A percentile compares a stretch with the other conserved stretches of the same genome.
phyloP scores from a whole-genome alignment of 2,888 invertebrate genomes.

The Rhagonycha fulva region DNA sequence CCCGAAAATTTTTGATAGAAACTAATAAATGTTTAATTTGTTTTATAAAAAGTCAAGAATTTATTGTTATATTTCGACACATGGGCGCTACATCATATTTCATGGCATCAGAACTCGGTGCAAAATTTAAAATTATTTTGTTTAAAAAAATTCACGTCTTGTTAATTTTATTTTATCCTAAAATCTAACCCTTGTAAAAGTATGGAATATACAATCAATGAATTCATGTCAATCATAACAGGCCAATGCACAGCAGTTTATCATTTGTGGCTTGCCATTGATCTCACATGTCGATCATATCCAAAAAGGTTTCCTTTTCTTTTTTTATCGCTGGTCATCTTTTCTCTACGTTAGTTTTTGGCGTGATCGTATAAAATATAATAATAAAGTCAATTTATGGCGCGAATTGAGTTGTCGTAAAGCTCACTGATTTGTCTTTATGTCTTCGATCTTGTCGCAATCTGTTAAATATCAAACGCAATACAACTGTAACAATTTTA shows the following conservation, averaged over 20 bases:
- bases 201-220: constrained; percentile 6
- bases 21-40: neutral
- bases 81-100: too few relatives aligned
- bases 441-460: constrained; percentile 10
- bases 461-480: constrained; percentile 8
- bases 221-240: constrained; percentile 9
- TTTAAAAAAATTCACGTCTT: neutral
- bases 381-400: constrained; percentile 27
- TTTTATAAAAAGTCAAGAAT: neutral
- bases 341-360: constrained; percentile 6
- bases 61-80: neutral
- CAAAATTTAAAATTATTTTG: neutral
- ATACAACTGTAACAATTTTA: neutral
- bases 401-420: constrained; percentile 19
- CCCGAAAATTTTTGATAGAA: neutral
- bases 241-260: constrained; percentile 21
- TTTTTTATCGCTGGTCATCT: constrained; percentile 18
- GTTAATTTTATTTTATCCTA: neutral
- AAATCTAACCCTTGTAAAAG: neutral
- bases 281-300: constrained; percentile 16
- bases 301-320: constrained; percentile 7
- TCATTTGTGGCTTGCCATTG: constrained; percentile 20
- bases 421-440: constrained; percentile 15
- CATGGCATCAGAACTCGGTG: too few relatives aligned
- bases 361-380: constrained; percentile 18